A percentile compares a stretch with the other conserved stretches of the same genome.
Evolutionary conservation across 2,797 vertebrate species (phyloP).

Genomic region (Saguinus oedipus): DNA sequence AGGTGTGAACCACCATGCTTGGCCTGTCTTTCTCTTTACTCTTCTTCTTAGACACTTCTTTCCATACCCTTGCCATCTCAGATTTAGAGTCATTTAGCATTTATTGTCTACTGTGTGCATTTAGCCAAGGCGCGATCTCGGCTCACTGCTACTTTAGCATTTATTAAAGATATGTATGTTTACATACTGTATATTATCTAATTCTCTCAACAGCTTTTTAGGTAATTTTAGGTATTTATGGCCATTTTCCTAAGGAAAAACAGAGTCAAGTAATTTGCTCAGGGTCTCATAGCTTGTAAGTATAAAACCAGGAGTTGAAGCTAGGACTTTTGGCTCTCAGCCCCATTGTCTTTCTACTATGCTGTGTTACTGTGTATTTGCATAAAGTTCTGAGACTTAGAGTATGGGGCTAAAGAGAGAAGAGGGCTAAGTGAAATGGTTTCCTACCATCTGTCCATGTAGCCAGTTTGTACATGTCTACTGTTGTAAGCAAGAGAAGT

Average conservation of each 20-base stretch:
- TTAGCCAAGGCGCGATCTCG: no score
- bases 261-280: not conserved
- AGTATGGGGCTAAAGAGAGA: not conserved
- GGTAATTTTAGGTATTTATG: constrained; percentile 38
- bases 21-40: not conserved
- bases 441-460: constrained; percentile 25
- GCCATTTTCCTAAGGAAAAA: constrained; percentile 13
- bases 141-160: no score
- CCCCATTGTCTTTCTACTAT: not conserved
- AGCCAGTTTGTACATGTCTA: not conserved
- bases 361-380: not conserved
- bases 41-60: constrained; percentile 40
- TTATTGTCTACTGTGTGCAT: not conserved
- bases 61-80: not conserved
- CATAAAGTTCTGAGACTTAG: constrained; percentile 30
- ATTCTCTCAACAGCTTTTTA: constrained; percentile 2
- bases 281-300: not conserved
- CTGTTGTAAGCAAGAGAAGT: constrained; percentile 25
- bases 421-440: not conserved
- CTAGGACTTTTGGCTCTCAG: not conserved
- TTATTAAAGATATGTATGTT: not conserved
- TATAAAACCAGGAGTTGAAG: not conserved
- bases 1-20: not conserved
- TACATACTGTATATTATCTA: not conserved
- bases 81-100: constrained; percentile 27